Percentiles rank a stretch among this genome's conserved stretches.
Evolutionary conservation across 2,888 invertebrate genomes (phyloP).

Genomic region (Nomada lathburiana): DNA sequence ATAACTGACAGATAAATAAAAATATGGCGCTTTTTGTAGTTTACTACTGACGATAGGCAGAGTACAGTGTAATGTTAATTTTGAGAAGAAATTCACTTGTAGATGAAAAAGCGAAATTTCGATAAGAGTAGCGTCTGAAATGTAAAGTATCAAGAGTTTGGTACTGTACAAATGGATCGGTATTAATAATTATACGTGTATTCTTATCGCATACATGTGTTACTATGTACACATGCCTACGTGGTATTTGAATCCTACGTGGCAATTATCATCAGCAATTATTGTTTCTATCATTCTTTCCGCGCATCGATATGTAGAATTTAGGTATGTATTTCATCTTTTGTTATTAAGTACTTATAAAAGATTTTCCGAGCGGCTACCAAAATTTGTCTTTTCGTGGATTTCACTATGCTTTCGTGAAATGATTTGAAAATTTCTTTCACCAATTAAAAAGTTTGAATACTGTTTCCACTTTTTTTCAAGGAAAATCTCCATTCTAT

Average conservation of each 20-base stretch:
- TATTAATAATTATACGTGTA: constrained; percentile 13
- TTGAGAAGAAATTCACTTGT: background rate
- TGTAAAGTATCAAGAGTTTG: background rate
- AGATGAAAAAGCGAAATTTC: constrained; percentile 24
- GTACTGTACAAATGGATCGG: constrained; percentile 14
- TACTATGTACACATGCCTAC: constrained; percentile 38
- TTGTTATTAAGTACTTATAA: background rate
- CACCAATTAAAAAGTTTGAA: background rate
- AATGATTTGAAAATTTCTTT: too few species aligned
- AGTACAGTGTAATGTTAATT: background rate
- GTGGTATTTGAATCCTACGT: constrained; percentile 62
- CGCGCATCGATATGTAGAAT: background rate
- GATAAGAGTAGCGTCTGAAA: constrained; percentile 12
- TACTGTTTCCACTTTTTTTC: background rate
- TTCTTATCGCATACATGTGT: constrained; percentile 46
- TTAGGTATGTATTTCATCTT: constrained; percentile 30
- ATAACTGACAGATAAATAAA: constrained; percentile 16
- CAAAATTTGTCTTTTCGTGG: background rate
- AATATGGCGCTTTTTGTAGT: constrained; percentile 29
- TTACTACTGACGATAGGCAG: constrained; percentile 4
- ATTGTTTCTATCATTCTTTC: constrained; percentile 27
- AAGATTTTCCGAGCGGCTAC: background rate
- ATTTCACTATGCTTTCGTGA: background rate
- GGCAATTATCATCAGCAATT: constrained; percentile 53
- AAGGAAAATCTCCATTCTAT: too few species aligned